These are phyloP conservation scores for Henricia sp. DNA, from an alignment of 53 echinoderm and acorn worm genomes.

Conservation along the genomic window DNA sequence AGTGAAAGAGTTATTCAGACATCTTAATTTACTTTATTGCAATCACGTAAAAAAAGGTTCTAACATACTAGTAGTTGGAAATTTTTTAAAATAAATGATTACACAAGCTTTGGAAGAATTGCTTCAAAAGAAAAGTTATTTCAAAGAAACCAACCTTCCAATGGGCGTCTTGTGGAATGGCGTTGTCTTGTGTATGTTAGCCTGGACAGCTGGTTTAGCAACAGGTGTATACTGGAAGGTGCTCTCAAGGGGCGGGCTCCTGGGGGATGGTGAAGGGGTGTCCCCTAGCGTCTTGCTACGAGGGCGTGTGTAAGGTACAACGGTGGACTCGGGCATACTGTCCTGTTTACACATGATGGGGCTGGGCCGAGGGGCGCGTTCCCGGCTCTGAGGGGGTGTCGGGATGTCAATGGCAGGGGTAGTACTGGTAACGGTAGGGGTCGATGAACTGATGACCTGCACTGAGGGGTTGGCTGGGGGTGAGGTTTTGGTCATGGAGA, in stretches of 20 bases:
- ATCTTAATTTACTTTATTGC: too few species aligned
- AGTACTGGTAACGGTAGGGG: neutral
- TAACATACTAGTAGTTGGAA: too few species aligned
- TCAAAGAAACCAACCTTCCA: slow-evolving; percentile 36
- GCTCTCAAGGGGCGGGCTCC: slow-evolving; percentile 57
- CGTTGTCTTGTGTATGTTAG: slow-evolving; percentile 37
- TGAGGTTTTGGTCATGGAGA: slow-evolving; percentile 17
- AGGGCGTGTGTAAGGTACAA: slow-evolving; percentile 51
- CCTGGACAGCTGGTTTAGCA: slow-evolving; percentile 10
- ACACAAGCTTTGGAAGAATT: neutral
- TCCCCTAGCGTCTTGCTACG: slow-evolving; percentile 82
- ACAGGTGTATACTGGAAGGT: slow-evolving; percentile 38
- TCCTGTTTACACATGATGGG: slow-evolving; percentile 57
- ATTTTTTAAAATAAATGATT: too few species aligned
- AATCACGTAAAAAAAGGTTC: too few species aligned
- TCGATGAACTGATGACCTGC: slow-evolving; percentile 39
- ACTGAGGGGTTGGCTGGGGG: slow-evolving; percentile 16
- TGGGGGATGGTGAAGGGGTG: slow-evolving; percentile 66
- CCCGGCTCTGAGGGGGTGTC: slow-evolving; percentile 32
- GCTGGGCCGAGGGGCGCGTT: slow-evolving; percentile 31
- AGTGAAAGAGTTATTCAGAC: too few species aligned
- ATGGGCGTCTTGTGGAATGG: slow-evolving; percentile 56
- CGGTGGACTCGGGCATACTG: slow-evolving; percentile 34
- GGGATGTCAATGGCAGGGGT: slow-evolving; percentile 1
- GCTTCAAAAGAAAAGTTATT: neutral